Base-by-base conservation (phyloP, 2,888 invertebrate species). In the Agrochola litura region DNA sequence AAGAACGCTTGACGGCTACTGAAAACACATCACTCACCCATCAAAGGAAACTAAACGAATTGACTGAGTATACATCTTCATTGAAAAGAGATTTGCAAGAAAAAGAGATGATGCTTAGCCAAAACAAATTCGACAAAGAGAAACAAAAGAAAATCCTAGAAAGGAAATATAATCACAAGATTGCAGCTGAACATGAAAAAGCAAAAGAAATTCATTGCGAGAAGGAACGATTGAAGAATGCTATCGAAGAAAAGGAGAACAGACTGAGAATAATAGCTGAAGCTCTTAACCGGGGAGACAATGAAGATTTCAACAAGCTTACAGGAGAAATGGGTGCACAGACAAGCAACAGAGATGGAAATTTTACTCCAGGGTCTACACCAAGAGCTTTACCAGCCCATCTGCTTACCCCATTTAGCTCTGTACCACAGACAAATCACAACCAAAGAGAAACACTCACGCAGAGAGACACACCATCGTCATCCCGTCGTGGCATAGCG, bases 141-240 rank as follows among this genome's bases (percentile, higher is more conserved):
- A 97, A 97, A 79, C 97, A 97, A 81, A 98, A 97, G 90, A 96
- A 96, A 78, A 90, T 95, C 80, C 89, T 96, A n/a, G 96, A 96
- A 91, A 97, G 97, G 66, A 97, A 97, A 92, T 97, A 97, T 84
- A 97, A 97, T 81, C 95, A 97, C 16, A 97, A 97, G 90, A 97
- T 98, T 46, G 98, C 98, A 0, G 97, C 97, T 1, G 98, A 98
- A 92, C 98, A 98, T 79, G 98, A 98, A 85, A 98, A 98, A 91
- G 98, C 97, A 37, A 97, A 97, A 68, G 98, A 98, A 92, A 96
- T 98, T 30, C 91, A 94, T 56, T 88, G 87, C 0, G 96, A 96
- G 73, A 95, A 95, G 43, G 95, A 96, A 69, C 89, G 94, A 73
- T 88, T 96, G 19, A 91, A 89, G 41, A 95, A 94, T 81, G 95